phyloP scores from a whole-genome alignment of 2,113 vertebrate species.

The Grallaria varia region DNA sequence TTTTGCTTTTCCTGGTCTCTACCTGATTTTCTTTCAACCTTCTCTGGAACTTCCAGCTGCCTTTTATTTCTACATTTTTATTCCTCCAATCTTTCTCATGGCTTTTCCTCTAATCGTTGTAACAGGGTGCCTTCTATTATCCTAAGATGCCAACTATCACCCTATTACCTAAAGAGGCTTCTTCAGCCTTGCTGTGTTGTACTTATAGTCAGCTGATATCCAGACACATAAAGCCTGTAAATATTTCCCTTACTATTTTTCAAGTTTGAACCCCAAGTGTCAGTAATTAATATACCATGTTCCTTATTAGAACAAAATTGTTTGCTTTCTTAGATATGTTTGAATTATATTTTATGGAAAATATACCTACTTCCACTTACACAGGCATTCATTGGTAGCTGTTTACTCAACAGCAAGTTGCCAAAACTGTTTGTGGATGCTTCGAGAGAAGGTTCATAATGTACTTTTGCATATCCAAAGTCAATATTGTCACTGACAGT shows the following conservation, averaged over 20 bases:
- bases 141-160: not conserved
- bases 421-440: not conserved
- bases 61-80: not conserved
- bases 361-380: not conserved
- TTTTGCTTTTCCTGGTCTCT: not conserved
- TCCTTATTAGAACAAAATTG: not conserved
- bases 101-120: not conserved
- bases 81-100: not conserved
- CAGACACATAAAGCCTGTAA: not conserved
- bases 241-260: not conserved
- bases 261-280: not conserved
- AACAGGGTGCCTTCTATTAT: not conserved
- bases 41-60: not conserved
- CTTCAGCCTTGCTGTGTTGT: not conserved
- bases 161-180: rapidly evolving
- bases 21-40: not conserved
- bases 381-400: not conserved
- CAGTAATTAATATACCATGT: not conserved
- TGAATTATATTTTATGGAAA: not conserved
- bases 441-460: not conserved
- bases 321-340: not conserved
- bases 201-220: not conserved
- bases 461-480: not conserved
- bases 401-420: not conserved
- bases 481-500: not conserved